These are phyloP conservation scores for Centrocercus urophasianus DNA, from an alignment of 2,113 vertebrate species.

Conservation along the genomic window DNA sequence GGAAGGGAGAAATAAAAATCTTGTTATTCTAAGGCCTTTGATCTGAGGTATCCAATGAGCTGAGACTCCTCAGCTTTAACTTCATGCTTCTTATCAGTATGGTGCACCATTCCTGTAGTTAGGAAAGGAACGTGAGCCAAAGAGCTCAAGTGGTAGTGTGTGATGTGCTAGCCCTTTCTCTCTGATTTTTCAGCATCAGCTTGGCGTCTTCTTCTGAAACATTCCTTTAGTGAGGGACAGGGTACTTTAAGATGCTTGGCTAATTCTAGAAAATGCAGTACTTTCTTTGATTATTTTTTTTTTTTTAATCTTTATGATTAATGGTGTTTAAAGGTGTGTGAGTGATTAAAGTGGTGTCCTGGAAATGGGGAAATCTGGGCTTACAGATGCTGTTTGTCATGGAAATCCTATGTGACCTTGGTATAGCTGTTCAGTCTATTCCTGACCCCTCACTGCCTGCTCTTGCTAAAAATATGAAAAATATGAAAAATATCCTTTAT, in stretches of 20 bases:
- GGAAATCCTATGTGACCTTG: not conserved
- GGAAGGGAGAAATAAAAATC: not conserved
- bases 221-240: not conserved
- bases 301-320: not conserved
- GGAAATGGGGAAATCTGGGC: not conserved
- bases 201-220: not conserved
- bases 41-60: not conserved
- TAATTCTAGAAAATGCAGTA: not conserved
- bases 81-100: not conserved
- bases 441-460: not conserved
- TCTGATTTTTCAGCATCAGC: not conserved
- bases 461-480: conserved; percentile 33
- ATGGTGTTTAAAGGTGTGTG: not conserved
- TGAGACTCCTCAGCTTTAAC: not conserved
- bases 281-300: not conserved
- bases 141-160: not conserved
- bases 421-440: not conserved
- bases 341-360: not conserved
- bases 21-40: not conserved
- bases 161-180: not conserved
- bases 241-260: not conserved
- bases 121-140: not conserved
- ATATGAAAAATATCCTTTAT: not conserved
- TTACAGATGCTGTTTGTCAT: not conserved
- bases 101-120: not conserved